Percentiles rank a stretch among this genome's conserved stretches.
phyloP scores from a whole-genome alignment of 2,888 invertebrate species.

The Apamea sordens region DNA sequence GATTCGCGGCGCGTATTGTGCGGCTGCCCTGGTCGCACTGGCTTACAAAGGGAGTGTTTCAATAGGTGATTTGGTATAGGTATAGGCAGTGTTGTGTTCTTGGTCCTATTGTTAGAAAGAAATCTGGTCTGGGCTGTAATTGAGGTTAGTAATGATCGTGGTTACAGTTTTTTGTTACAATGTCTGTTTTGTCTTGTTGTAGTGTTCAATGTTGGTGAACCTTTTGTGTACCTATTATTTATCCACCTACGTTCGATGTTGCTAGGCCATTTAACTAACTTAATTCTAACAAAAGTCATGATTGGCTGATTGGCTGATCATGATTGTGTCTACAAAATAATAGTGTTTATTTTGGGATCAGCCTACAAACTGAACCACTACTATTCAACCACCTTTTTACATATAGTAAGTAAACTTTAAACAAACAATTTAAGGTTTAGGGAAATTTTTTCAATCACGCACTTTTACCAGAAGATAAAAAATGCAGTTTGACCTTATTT shows the following conservation, averaged over 20 bases:
- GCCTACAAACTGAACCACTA: background rate
- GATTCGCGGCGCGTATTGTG: conserved; percentile 60
- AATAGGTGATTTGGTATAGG: conserved; percentile 53
- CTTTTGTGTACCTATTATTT: background rate
- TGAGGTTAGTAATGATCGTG: conserved; percentile 37
- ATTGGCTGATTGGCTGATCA: too few species aligned
- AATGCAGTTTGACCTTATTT: background rate
- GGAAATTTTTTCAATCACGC: background rate
- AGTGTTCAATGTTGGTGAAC: background rate
- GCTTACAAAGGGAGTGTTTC: conserved; percentile 59
- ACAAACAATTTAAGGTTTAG: background rate
- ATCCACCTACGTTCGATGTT: background rate
- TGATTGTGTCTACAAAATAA: too few species aligned
- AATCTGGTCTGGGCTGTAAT: conserved; percentile 43
- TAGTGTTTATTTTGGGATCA: background rate
- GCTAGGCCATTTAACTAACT: background rate
- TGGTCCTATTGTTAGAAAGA: conserved; percentile 41
- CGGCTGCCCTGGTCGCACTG: conserved; percentile 58
- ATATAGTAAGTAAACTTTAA: background rate
- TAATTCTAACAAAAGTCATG: background rate
- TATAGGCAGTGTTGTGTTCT: conserved; percentile 23
- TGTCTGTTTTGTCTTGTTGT: conserved; percentile 9
- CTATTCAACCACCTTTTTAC: too few species aligned
- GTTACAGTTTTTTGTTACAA: conserved; percentile 17
- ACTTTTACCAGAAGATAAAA: background rate